Conservation (phyloP, 2,797 vertebrate genomes). For the Karalla daura region DNA sequence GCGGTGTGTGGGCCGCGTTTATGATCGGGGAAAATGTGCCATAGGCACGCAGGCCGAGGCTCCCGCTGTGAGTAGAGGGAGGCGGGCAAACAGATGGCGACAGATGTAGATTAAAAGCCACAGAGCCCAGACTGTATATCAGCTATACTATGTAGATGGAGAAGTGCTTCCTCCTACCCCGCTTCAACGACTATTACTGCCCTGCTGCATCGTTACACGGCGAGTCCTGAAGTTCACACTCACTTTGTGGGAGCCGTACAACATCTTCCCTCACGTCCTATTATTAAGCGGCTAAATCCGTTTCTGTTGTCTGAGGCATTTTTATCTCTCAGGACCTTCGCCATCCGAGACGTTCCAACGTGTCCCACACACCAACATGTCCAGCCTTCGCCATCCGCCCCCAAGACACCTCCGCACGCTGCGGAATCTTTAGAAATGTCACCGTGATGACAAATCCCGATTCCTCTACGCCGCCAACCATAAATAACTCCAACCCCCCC, state of each 20-base stretch:
- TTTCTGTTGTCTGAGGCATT: constrained; percentile 5
- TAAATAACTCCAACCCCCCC: constrained; percentile 53
- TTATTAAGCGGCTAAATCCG: constrained; percentile 2
- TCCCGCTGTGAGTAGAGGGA: background rate
- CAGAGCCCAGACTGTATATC: background rate
- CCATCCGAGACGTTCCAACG: constrained; percentile 14
- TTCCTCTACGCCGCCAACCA: constrained; percentile 26
- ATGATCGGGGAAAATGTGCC: constrained; percentile 41
- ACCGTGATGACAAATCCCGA: constrained; percentile 57
- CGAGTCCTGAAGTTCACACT: background rate
- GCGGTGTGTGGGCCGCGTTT: constrained; percentile 56
- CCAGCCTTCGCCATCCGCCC: constrained; percentile 25
- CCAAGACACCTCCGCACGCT: constrained; percentile 28
- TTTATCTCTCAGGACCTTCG: constrained; percentile 12
- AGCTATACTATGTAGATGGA: background rate
- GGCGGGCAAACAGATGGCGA: constrained; percentile 5
- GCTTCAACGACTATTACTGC: background rate
- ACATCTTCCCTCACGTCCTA: background rate
- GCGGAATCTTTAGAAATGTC: constrained; percentile 58
- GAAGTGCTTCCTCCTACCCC: background rate
- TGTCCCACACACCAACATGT: constrained; percentile 28
- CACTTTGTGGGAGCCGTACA: background rate
- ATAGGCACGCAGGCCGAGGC: constrained; percentile 2
- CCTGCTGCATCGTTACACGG: background rate
- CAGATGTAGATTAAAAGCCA: background rate